phyloP scores from a whole-genome alignment of 2,888 invertebrate genomes.

The Protonemura montana region DNA sequence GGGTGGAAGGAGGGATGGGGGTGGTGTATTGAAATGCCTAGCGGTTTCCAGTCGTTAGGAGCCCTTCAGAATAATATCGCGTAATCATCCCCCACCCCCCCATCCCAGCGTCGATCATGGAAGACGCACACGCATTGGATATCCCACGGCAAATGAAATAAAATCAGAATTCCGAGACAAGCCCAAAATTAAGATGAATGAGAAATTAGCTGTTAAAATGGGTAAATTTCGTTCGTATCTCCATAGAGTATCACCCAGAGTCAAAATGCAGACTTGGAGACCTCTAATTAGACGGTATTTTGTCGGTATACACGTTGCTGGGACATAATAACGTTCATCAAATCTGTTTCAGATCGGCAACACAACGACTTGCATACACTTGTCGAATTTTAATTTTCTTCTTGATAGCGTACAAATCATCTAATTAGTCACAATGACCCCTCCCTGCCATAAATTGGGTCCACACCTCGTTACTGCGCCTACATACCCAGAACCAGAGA shows the following conservation, averaged over 20 bases:
- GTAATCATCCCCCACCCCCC: not conserved
- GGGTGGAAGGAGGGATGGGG: not conserved
- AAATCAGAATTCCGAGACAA: conserved; percentile 17
- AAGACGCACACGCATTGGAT: not conserved
- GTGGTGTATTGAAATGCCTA: not conserved
- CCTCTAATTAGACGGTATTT: not conserved
- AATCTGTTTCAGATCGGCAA: not conserved
- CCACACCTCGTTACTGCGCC: not conserved
- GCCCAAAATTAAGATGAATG: conserved; percentile 24
- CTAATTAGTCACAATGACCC: not conserved
- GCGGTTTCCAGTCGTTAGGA: conserved; percentile 23
- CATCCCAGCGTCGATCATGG: not conserved
- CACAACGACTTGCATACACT: not conserved
- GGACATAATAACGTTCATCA: not conserved
- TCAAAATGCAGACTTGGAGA: not conserved
- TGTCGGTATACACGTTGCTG: not conserved
- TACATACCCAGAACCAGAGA: not conserved
- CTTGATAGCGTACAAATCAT: not conserved
- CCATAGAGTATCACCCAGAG: too few relatives aligned
- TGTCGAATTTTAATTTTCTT: too few relatives aligned
- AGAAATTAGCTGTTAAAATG: conserved; percentile 1
- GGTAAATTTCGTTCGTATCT: not conserved
- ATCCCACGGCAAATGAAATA: not conserved
- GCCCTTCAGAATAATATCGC: conserved; percentile 13
- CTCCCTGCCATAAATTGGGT: conserved; percentile 14